Percentiles rank a stretch among this genome's conserved stretches.
phyloP scores from a whole-genome alignment of 2,797 vertebrate genomes.

The Myotis myotis region DNA sequence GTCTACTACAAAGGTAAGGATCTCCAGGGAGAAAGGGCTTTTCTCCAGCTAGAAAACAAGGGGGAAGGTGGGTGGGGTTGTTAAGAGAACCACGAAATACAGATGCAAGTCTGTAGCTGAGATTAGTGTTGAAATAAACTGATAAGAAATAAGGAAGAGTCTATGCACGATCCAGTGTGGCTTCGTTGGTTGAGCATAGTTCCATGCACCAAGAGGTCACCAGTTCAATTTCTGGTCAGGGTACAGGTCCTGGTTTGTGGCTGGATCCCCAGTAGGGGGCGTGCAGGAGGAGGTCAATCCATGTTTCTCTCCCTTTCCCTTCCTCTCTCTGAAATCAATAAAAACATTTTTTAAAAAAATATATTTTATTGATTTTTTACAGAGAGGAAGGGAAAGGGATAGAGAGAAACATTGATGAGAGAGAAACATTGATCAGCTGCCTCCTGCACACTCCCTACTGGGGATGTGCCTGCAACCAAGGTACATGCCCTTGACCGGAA shows the following conservation, averaged over 20 bases:
- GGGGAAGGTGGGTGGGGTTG: background rate
- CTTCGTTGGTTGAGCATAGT: too few relatives aligned
- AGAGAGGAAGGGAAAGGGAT: too few relatives aligned
- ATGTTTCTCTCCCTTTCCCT: background rate
- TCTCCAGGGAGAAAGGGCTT: background rate
- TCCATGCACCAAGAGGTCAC: too few relatives aligned
- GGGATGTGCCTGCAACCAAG: too few relatives aligned
- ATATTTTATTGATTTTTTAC: too few relatives aligned
- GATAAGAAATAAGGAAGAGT: background rate
- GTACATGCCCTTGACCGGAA: too few relatives aligned
- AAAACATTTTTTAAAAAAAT: too few relatives aligned
- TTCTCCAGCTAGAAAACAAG: background rate
- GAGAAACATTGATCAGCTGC: too few relatives aligned
- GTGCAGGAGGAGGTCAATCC: background rate
- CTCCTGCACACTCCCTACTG: too few relatives aligned
- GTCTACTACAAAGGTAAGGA: background rate
- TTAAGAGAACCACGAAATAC: background rate
- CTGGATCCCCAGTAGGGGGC: background rate
- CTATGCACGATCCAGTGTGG: background rate
- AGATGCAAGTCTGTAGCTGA: background rate
- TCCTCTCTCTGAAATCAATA: background rate
- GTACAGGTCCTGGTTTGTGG: background rate
- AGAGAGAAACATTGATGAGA: too few relatives aligned
- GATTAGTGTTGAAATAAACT: background rate
- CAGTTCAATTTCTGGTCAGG: background rate